These are phyloP conservation scores for Scortum barcoo DNA, from an alignment of 2,113 vertebrate genomes.

Conservation along the genomic window DNA sequence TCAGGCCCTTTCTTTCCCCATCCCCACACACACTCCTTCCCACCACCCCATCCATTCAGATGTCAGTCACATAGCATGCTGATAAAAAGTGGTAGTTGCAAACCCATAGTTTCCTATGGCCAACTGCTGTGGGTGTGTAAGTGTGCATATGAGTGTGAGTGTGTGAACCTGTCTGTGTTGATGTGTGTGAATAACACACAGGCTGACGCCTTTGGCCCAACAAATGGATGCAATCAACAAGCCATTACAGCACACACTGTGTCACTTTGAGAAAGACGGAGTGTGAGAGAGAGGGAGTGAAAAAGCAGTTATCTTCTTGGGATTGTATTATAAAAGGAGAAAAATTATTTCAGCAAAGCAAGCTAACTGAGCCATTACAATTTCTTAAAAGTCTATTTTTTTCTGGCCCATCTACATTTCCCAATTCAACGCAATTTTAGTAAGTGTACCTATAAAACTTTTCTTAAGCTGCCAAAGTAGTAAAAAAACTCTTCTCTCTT, in stretches of 20 bases:
- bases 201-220: slow-evolving; percentile 51
- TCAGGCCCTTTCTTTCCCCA: slow-evolving; percentile 23
- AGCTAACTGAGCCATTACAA: slow-evolving; percentile 9
- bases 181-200: slow-evolving; percentile 51
- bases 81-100: slow-evolving; percentile 48
- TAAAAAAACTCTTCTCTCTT: not conserved
- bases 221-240: slow-evolving; percentile 76
- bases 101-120: slow-evolving; percentile 30
- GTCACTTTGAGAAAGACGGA: slow-evolving; percentile 34
- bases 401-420: not conserved
- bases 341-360: slow-evolving; percentile 17
- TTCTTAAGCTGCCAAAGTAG: not conserved
- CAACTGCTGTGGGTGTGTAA: slow-evolving; percentile 6
- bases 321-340: slow-evolving; percentile 20
- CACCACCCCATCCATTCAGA: slow-evolving; percentile 56
- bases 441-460: not conserved
- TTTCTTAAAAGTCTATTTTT: not conserved
- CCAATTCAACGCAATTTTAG: slow-evolving; percentile 13
- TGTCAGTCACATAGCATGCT: slow-evolving; percentile 61
- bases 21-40: slow-evolving; percentile 2
- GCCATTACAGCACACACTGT: slow-evolving; percentile 60
- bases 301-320: slow-evolving; percentile 8
- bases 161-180: slow-evolving; percentile 26
- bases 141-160: not conserved
- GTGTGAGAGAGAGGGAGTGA: slow-evolving; percentile 15